Conservation (phyloP, 2,888 invertebrate genomes). For the Lordiphosa fenestrarum region DNA sequence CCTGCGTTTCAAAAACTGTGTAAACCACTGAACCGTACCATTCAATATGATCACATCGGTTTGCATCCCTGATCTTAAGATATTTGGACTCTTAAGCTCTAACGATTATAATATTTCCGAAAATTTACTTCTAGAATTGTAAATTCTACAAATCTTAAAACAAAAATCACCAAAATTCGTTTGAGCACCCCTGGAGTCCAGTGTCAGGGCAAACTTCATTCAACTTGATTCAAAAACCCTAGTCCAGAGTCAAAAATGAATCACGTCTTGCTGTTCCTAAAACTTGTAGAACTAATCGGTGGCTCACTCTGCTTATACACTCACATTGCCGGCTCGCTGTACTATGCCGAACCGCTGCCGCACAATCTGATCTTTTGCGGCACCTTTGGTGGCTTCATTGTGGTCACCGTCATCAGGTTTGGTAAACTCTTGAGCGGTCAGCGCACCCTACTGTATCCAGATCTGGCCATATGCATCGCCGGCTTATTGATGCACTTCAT, state of each 20-base stretch:
- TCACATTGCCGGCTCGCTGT: conserved; percentile 47
- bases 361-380: conserved; percentile 65
- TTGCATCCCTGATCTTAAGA: no score
- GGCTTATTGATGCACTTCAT: conserved; percentile 36
- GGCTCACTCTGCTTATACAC: conserved; percentile 30
- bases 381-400: conserved; percentile 51
- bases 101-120: no score
- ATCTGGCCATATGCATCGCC: conserved; percentile 29
- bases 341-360: conserved; percentile 45
- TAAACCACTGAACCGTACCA: no score
- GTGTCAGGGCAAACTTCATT: no score
- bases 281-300: conserved; percentile 25
- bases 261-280: conserved; percentile 57
- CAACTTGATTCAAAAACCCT: no score
- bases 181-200: no score
- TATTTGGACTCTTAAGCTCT: no score
- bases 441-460: conserved; percentile 34
- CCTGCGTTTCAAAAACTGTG: no score
- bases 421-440: conserved; percentile 33
- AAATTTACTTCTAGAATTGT: no score
- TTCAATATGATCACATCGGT: no score
- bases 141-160: no score
- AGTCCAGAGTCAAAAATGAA: conserved; percentile 48
- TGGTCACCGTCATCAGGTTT: conserved; percentile 38
- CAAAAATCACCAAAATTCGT: no score